Percentiles rank a stretch among this genome's conserved stretches.
phyloP scores from a whole-genome alignment of 2,888 invertebrate species.

The Calameuta pallipes region DNA sequence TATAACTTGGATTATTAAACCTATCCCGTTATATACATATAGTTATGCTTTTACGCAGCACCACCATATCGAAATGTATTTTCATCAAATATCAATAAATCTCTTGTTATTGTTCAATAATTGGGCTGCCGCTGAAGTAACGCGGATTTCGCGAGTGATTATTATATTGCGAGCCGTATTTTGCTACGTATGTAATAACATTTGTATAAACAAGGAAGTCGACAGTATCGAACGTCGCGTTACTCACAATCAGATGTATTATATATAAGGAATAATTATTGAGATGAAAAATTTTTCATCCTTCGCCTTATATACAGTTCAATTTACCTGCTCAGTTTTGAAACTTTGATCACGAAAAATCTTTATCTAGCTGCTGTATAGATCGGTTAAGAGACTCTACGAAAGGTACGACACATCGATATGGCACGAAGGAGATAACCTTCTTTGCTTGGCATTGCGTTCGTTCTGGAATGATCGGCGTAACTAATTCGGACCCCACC shows the following conservation, averaged over 20 bases:
- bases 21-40: not conserved
- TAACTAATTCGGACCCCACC: slow-evolving; percentile 44
- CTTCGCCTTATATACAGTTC: not conserved
- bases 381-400: not conserved
- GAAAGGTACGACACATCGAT: not conserved
- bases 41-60: no score
- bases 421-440: not conserved
- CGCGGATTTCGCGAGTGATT: no score
- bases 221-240: not conserved
- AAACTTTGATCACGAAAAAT: not conserved
- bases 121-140: not conserved
- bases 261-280: not conserved
- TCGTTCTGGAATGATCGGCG: slow-evolving; percentile 29
- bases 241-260: not conserved
- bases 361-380: not conserved
- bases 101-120: not conserved
- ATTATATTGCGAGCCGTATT: not conserved
- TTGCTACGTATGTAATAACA: not conserved
- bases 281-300: not conserved
- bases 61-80: not conserved
- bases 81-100: not conserved
- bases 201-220: not conserved
- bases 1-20: slow-evolving; percentile 39
- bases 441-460: not conserved
- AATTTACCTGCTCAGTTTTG: not conserved